A percentile compares a stretch with the other conserved stretches of the same genome.
Evolutionary conservation across 2,888 invertebrate genomes (phyloP).

Genomic region (Acholoe squamosa): DNA sequence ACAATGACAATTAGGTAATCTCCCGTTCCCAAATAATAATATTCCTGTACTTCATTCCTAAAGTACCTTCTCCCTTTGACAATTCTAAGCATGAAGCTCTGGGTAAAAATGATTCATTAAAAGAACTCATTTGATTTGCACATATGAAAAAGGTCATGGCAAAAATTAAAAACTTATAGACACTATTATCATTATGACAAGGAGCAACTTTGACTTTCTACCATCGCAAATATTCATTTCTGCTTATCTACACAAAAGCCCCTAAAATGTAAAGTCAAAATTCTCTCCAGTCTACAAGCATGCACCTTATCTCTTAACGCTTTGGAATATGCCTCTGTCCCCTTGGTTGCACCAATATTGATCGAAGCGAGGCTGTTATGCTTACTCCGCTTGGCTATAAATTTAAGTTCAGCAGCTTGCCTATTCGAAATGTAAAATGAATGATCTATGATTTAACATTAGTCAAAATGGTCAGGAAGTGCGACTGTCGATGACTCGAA

Average conservation of each 20-base stretch:
- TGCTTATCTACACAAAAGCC: constrained; percentile 59
- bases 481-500: background rate
- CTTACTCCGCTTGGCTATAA: constrained; percentile 22
- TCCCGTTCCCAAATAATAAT: background rate
- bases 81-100: constrained; percentile 37
- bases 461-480: constrained; percentile 8
- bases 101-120: constrained; percentile 43
- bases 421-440: constrained; percentile 58
- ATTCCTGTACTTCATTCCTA: background rate
- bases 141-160: constrained; percentile 11
- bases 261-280: constrained; percentile 33
- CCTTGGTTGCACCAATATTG: constrained; percentile 38
- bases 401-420: constrained; percentile 54
- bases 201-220: constrained; percentile 17
- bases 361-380: constrained; percentile 30
- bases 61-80: constrained; percentile 29
- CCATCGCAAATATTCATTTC: constrained; percentile 45
- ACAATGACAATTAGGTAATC: constrained; percentile 22
- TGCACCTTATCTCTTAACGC: constrained; percentile 61
- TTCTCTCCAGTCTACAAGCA: constrained; percentile 64
- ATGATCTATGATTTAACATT: constrained; percentile 20
- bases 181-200: constrained; percentile 45
- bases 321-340: constrained; percentile 46
- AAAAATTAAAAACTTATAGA: constrained; percentile 29
- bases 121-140: constrained; percentile 32